These are phyloP conservation scores for Silurus meridionalis DNA, from an alignment of 2,113 vertebrate genomes.

Conservation along the genomic window DNA sequence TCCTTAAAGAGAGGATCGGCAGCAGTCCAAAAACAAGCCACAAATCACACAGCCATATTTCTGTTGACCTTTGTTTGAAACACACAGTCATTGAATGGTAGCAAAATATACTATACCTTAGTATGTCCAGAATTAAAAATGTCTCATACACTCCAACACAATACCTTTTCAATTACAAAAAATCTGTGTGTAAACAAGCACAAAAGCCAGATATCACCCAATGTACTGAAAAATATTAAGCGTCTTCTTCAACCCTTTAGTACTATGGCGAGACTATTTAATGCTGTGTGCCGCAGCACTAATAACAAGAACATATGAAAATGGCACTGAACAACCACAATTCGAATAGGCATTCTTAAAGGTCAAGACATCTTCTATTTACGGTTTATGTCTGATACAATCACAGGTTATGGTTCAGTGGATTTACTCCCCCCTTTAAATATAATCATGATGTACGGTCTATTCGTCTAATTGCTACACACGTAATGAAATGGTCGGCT, in stretches of 20 bases:
- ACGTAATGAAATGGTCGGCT: constrained; percentile 53
- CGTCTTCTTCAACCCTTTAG: neutral
- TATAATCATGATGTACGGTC: constrained; percentile 57
- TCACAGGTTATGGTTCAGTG: constrained; percentile 59
- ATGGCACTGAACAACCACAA: constrained; percentile 42
- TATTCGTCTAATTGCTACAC: constrained; percentile 53
- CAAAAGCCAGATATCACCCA: neutral
- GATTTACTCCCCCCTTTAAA: constrained; percentile 57
- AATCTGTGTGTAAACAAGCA: neutral
- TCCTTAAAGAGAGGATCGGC: neutral
- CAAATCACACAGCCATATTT: constrained; percentile 11
- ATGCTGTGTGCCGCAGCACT: constrained; percentile 1
- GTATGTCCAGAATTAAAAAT: neutral
- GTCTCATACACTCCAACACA: neutral
- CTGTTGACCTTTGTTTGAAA: neutral
- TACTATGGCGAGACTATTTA: constrained; percentile 15
- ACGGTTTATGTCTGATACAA: constrained; percentile 58
- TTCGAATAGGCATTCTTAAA: constrained; percentile 50
- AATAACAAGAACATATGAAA: constrained; percentile 44
- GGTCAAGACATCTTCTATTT: constrained; percentile 58
- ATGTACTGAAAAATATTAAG: neutral
- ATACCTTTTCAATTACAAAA: neutral
- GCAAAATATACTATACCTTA: neutral
- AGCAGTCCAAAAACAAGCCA: constrained; percentile 21
- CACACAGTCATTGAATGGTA: neutral